phyloP scores from a whole-genome alignment of 2,888 invertebrate species.

The Tetragonula carbonaria region DNA sequence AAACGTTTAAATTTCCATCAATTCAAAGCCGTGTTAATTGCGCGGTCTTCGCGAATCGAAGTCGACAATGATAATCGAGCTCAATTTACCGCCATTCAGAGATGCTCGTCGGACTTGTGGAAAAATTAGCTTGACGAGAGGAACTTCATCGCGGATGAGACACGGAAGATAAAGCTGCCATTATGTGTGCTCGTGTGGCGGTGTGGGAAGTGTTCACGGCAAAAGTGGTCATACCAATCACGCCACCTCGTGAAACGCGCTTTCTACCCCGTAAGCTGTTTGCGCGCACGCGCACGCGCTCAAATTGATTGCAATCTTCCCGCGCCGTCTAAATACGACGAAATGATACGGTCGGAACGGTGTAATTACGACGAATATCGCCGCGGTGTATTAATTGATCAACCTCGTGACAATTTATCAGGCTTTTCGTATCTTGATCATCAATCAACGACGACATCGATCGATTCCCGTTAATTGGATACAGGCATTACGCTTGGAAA shows the following conservation, averaged over 20 bases:
- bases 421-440: constrained; percentile 44
- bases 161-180: constrained; percentile 37
- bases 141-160: constrained; percentile 14
- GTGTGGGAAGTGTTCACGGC: constrained; percentile 10
- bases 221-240: constrained; percentile 46
- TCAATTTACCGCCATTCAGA: constrained; percentile 6
- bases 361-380: constrained; percentile 56
- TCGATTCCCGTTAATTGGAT: constrained; percentile 47
- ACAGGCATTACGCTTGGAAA: constrained; percentile 9
- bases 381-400: constrained; percentile 61
- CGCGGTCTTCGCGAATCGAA: neutral
- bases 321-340: constrained; percentile 50
- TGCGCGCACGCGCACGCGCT: constrained; percentile 4
- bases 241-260: constrained; percentile 28
- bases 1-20: neutral
- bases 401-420: constrained; percentile 58
- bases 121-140: neutral
- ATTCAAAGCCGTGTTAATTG: neutral
- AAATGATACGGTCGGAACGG: constrained; percentile 48
- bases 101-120: neutral
- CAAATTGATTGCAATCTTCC: constrained; percentile 56
- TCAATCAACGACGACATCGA: constrained; percentile 38
- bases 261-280: constrained; percentile 34
- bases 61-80: constrained; percentile 10
- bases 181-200: constrained; percentile 27